Evolutionary conservation across 2,113 vertebrate genomes (phyloP).

Genomic region (Turdus rufiventris): DNA sequence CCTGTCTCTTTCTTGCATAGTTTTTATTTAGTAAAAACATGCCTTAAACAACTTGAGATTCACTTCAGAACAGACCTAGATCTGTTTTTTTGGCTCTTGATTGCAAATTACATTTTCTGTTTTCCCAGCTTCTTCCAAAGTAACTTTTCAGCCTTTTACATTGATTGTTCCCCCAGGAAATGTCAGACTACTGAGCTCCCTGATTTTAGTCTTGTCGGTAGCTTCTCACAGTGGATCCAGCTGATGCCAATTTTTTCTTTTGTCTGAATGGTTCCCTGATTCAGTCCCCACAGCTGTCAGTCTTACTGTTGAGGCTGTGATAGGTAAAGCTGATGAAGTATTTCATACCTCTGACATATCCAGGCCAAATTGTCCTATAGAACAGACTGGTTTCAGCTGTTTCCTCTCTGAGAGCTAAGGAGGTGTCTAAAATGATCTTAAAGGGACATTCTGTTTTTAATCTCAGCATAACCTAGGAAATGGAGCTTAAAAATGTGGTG

Average conservation of each 20-base stretch:
- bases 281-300: background rate
- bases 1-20: background rate
- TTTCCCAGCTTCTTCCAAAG: background rate
- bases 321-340: background rate
- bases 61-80: background rate
- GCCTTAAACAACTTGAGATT: background rate
- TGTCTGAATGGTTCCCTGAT: background rate
- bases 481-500: background rate
- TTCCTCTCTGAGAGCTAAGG: background rate
- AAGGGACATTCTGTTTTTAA: background rate
- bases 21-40: background rate
- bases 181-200: background rate
- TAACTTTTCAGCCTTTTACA: background rate
- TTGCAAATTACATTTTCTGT: background rate
- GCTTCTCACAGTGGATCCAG: background rate
- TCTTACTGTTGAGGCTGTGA: background rate
- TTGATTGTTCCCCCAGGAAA: background rate
- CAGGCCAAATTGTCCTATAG: background rate
- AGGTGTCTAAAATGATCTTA: background rate
- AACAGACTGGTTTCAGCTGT: background rate
- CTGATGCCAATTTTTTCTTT: background rate
- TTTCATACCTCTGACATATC: background rate
- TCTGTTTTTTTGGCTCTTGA: background rate
- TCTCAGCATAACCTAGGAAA: background rate
- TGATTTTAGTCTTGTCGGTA: background rate